A percentile compares a stretch with the other conserved stretches of the same genome.
phyloP scores from a whole-genome alignment of 2,797 vertebrate species.

The Apogon talboti region DNA sequence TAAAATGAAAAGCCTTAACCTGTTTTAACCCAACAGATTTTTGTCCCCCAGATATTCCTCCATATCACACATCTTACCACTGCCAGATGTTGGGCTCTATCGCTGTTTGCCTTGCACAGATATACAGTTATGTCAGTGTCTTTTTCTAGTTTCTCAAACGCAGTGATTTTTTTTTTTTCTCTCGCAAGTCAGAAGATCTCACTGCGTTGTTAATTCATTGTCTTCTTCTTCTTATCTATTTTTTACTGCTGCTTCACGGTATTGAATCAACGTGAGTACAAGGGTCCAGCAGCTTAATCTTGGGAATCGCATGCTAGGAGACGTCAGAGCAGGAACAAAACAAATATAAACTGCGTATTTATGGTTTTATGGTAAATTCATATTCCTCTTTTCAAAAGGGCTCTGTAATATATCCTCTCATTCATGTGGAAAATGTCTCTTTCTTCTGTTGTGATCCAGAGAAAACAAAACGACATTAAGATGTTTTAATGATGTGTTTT shows the following conservation, averaged over 20 bases:
- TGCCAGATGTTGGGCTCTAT: slow-evolving; percentile 8
- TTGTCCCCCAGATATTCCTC: not conserved
- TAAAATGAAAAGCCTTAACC: slow-evolving; percentile 22
- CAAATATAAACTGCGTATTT: slow-evolving; percentile 56
- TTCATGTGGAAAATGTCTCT: slow-evolving; percentile 34
- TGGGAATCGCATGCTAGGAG: slow-evolving; percentile 57
- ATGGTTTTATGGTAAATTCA: slow-evolving; percentile 42
- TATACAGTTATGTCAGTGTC: not conserved
- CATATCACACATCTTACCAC: slow-evolving; percentile 1
- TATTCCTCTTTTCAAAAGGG: slow-evolving; percentile 37
- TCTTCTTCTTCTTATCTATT: slow-evolving; percentile 43
- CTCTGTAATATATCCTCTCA: slow-evolving; percentile 2
- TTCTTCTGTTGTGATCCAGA: slow-evolving; percentile 19
- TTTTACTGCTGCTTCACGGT: slow-evolving; percentile 52
- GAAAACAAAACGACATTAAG: slow-evolving; percentile 46
- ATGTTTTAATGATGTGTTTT: slow-evolving; percentile 64
- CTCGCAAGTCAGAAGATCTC: not conserved
- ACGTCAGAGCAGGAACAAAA: slow-evolving; percentile 30
- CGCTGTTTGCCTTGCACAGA: not conserved
- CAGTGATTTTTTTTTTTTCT: slow-evolving; percentile 5
- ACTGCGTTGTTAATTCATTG: slow-evolving; percentile 43
- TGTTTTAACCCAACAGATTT: slow-evolving; percentile 3
- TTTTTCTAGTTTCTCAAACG: slow-evolving; percentile 3
- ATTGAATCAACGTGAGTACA: slow-evolving; percentile 60
- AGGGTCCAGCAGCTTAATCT: slow-evolving; percentile 50